These are phyloP conservation scores for Gnathonemus echidnorhynchus DNA, from an alignment of 2,113 vertebrate species.

Conservation along the genomic window DNA sequence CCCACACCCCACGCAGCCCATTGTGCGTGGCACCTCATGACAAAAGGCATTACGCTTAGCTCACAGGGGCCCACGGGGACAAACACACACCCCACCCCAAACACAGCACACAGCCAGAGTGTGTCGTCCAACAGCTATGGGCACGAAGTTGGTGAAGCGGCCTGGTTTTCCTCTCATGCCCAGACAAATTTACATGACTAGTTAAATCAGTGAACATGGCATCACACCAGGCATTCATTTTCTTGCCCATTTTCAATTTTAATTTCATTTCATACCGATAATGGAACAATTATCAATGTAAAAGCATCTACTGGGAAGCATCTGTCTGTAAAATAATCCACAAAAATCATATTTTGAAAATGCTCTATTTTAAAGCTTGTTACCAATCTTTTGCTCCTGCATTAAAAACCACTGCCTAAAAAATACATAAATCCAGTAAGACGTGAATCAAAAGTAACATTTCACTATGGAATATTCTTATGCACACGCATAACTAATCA, in stretches of 20 bases:
- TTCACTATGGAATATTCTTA: background rate
- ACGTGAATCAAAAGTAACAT: background rate
- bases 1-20: slow-evolving; percentile 35
- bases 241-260: slow-evolving; percentile 10
- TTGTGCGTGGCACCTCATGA: slow-evolving; percentile 39
- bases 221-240: background rate
- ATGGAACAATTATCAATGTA: slow-evolving; percentile 9
- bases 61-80: slow-evolving; percentile 22
- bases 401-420: too few relatives aligned
- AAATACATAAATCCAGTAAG: background rate
- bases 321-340: background rate
- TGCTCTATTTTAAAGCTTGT: background rate
- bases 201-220: background rate
- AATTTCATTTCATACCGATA: slow-evolving; percentile 12
- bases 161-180: background rate
- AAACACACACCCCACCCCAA: background rate
- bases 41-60: slow-evolving; percentile 40
- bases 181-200: slow-evolving; percentile 8
- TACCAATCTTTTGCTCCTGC: background rate
- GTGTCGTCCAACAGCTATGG: background rate
- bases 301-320: background rate
- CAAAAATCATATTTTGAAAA: background rate
- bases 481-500: background rate
- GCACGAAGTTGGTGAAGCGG: background rate
- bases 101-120: background rate